Evolutionary conservation across 2,797 vertebrate genomes (phyloP).

Genomic region (Lerista edwardsae): DNA sequence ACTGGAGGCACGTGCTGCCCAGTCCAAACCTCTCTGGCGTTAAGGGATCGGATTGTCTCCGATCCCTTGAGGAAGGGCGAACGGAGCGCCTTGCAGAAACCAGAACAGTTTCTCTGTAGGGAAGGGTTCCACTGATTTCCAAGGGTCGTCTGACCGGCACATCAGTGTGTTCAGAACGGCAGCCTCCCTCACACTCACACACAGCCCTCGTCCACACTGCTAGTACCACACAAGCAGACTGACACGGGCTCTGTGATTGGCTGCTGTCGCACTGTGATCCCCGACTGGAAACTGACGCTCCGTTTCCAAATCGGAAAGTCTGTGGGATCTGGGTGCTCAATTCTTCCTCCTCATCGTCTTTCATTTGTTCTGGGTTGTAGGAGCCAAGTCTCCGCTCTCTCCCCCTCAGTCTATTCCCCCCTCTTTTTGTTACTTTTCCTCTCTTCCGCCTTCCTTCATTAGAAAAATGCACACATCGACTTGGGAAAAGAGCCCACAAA

Average conservation of each 20-base stretch:
- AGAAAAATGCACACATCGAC: not conserved
- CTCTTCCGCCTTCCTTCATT: not conserved
- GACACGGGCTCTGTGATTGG: not conserved
- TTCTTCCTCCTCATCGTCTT: not conserved
- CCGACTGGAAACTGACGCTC: not conserved
- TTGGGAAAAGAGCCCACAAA: not conserved
- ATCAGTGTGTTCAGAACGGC: not conserved
- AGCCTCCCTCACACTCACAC: rapidly evolving
- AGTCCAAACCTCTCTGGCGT: not conserved
- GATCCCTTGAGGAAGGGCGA: no score
- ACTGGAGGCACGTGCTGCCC: not conserved
- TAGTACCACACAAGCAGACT: not conserved
- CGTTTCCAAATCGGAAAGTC: not conserved
- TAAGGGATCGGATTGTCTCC: not conserved
- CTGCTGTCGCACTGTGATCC: no score
- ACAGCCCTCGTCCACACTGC: not conserved
- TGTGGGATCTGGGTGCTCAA: no score
- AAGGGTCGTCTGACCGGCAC: not conserved
- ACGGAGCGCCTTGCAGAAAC: no score
- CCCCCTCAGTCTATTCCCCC: not conserved
- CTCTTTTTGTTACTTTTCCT: not conserved
- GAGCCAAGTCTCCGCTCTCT: not conserved
- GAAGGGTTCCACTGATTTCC: not conserved
- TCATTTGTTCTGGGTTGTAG: no score
- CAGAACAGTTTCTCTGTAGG: no score